Evolutionary conservation across 2,113 vertebrate species (phyloP), one percentile per base, ranked within the genome.

Genomic region (Oncorhynchus kisutch): DNA sequence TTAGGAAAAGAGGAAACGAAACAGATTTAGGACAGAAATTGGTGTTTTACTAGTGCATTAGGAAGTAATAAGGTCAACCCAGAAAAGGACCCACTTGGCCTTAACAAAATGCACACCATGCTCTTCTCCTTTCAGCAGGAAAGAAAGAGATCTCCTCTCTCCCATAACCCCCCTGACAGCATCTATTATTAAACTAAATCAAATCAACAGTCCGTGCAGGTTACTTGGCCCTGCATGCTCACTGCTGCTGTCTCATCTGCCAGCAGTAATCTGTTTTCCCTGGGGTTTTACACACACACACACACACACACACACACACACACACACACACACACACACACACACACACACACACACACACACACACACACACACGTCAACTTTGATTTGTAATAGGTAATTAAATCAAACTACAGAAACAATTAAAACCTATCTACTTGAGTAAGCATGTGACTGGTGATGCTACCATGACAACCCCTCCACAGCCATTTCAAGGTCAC

Each of bases 21-120:
- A 72, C 39, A 51, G 48, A 66, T 72, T 68, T 34, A 34, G 67
- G 18, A 20, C 18, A 39, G 5, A 67, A 34, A 7, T 13, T 1
- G 7, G 27, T 3, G 5, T 67, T 67, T 29, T 27, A 29, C 24
- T 22, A 51, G 65, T 20, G 18, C 51, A 71, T 62, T 68, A 54
- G 70, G 45, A 31, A 22, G 54, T 62, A 29, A 20, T 71, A 65
- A 76, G 73, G 80, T 78, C 72, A 76, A 74, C 64, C 54, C 66
- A 25, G 67, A 83, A 71, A 79, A 51, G 67, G 9, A 9, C 65
- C 48, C 75, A 70, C 72, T 71, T 49, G 39, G 74, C 25, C 76
- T 86, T n/a, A 84, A 90, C 80, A 81, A 83, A 80, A 91, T 88
- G 80, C 85, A 84, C 29, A 74, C 73, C 48, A 7, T 20, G 75